phyloP scores from a whole-genome alignment of 2,797 vertebrate species.

The Squalus acanthias region DNA sequence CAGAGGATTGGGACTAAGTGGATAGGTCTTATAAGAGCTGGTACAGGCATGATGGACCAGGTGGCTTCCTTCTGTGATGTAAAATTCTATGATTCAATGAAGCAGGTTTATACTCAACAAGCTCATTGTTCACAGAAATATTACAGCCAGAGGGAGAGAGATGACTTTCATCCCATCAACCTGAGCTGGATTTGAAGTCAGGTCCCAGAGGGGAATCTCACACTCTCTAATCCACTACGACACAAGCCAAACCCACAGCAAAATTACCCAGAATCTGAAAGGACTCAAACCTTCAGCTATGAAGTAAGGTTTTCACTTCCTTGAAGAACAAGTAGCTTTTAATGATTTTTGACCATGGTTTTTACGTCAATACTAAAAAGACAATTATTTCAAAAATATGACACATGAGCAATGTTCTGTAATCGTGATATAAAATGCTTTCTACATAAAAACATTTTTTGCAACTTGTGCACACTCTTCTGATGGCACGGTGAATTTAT shows the following conservation, averaged over 20 bases:
- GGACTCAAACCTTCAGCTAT: not conserved
- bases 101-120: not conserved
- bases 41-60: not conserved
- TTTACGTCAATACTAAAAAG: not conserved
- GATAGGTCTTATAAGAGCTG: not conserved
- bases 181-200: not conserved
- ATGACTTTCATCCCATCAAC: not conserved
- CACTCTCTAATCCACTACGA: not conserved
- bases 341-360: not conserved
- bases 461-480: too few relatives aligned
- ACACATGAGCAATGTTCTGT: not conserved
- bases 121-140: not conserved
- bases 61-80: not conserved
- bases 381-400: not conserved
- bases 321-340: not conserved
- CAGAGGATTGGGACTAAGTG: not conserved
- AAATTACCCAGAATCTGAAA: conserved; percentile 2
- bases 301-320: not conserved
- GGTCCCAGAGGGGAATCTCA: not conserved
- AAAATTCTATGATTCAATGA: not conserved
- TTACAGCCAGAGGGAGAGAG: not conserved
- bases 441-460: not conserved
- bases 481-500: not conserved
- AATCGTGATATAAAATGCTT: not conserved
- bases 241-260: not conserved